phyloP scores from a whole-genome alignment of 2,888 invertebrate genomes.

The Caenorhabditis doughertyi region DNA sequence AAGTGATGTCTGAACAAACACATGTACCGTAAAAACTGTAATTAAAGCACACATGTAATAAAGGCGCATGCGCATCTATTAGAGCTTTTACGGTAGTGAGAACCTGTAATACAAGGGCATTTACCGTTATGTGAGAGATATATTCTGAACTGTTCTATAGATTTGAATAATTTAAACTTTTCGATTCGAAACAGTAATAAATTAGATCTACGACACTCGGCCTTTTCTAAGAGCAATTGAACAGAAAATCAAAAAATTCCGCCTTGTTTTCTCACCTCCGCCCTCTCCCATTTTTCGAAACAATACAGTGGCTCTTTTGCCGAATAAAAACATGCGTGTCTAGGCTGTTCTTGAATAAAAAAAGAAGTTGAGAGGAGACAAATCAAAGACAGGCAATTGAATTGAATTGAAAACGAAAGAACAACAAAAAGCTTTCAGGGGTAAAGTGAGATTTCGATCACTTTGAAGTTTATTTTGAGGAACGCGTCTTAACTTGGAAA shows the following conservation, averaged over 20 bases:
- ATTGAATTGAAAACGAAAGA: constrained; percentile 22
- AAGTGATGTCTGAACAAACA: neutral
- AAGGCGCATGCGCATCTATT: too few species aligned
- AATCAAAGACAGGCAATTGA: constrained; percentile 12
- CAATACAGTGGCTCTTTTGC: constrained; percentile 30
- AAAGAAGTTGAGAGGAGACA: constrained; percentile 12
- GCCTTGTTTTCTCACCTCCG: neutral
- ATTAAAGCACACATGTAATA: too few species aligned
- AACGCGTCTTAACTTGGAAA: neutral
- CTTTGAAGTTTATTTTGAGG: neutral
- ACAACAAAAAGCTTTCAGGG: constrained; percentile 23
- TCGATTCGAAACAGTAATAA: too few species aligned
- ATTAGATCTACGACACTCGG: too few species aligned
- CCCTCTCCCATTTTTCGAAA: neutral
- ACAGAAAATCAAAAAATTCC: constrained; percentile 13
- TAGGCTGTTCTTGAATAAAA: constrained; percentile 8
- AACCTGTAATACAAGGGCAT: too few species aligned
- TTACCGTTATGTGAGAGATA: too few species aligned
- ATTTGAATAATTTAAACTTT: too few species aligned
- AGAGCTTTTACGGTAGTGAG: too few species aligned
- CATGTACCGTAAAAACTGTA: neutral
- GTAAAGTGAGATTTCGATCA: constrained; percentile 8
- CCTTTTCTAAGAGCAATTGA: constrained; percentile 22
- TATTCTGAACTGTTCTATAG: too few species aligned
- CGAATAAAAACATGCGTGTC: constrained; percentile 32